These are phyloP conservation scores for Antrozous pallidus DNA, from an alignment of 2,797 vertebrate species.

Conservation along the genomic window DNA sequence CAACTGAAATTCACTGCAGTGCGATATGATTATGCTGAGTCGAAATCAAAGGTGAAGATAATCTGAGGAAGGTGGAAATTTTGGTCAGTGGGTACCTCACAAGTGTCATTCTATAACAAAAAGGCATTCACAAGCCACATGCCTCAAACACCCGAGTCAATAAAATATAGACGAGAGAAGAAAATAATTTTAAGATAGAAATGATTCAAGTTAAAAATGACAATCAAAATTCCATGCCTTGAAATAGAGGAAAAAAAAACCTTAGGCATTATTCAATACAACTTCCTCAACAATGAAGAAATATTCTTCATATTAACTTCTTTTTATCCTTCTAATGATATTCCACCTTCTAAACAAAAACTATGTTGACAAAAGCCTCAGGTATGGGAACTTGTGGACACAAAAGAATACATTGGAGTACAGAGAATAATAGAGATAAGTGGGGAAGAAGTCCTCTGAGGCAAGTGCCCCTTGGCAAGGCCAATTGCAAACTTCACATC, in stretches of 20 bases:
- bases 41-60: not conserved
- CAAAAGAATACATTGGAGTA: not conserved
- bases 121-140: not conserved
- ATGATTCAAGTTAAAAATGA: not conserved
- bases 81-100: not conserved
- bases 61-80: not conserved
- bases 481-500: not conserved
- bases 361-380: fast-evolving
- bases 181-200: slow-evolving; percentile 1
- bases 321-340: not conserved
- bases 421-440: not conserved
- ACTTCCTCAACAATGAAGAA: not conserved
- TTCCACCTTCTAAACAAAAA: not conserved
- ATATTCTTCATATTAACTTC: not conserved
- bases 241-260: not conserved
- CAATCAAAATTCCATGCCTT: not conserved
- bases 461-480: not conserved
- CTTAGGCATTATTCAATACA: not conserved
- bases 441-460: fast-evolving
- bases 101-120: not conserved
- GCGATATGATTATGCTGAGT: not conserved
- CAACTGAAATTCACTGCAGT: not conserved
- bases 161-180: not conserved
- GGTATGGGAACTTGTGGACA: not conserved
- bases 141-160: not conserved